Base-by-base conservation (phyloP, 2,797 vertebrate species). In the Sebastes oblongus region DNA sequence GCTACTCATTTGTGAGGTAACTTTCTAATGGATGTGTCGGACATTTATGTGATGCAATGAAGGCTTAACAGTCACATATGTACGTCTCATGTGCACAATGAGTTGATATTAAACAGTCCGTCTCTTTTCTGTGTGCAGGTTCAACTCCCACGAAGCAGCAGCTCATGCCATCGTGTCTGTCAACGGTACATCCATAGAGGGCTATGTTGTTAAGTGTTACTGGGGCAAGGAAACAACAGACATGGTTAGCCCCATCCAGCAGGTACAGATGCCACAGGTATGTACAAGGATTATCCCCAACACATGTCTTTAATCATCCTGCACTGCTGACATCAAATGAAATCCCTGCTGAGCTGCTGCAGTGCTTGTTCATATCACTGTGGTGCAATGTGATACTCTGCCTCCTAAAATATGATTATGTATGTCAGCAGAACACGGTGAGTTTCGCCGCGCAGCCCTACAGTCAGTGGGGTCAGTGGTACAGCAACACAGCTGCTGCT, bases 101-200 rank as follows among this genome's bases (percentile, higher is more conserved):
- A 52, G 9, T 60, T 60, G 58, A 29, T 60, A 60, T 60, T 20
- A 30, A 62, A 62, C 60, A 34, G 29, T 70, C 27, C 62, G 0
- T 0, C 4, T 24, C 2, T 42, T 54, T n/a, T 56, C 22, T 59
- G 16, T 55, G 11, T 60, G 36, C 86, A 94, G 98, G 93, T 99
- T 99, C 79, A 98, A 91, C 81, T 97, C 97, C 50, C 98, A 99
- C 13, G 98, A 99, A 94, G 98, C 97, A 4, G 98, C 98, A 0
- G 98, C 98, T 5, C 98, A 98, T 10, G 98, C 98, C 27, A 99
- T 99, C 58, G 98, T 99, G n/a, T 99, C 98, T 0, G 98, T 99
- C 73, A 99, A 99, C 2, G 98, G 97, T 24, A 98, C 97, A 0
- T 96, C 96, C 72, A 97, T 99, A 80, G 98, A 99, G 88, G 97